Evolutionary conservation across 2,888 invertebrate species (phyloP).

Genomic region (Baronia brevicornis): DNA sequence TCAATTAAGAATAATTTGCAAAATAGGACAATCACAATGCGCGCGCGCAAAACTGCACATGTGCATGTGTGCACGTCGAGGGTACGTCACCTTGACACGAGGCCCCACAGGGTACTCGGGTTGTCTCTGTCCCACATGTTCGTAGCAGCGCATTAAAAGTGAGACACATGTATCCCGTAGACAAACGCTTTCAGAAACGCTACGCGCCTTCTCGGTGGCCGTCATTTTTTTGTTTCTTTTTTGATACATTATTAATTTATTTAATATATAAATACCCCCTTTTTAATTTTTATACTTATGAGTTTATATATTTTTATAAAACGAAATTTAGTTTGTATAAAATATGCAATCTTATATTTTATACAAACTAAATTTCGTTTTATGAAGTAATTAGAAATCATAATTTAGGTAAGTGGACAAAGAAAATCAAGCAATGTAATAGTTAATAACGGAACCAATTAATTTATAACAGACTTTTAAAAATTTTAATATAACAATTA

Average conservation of each 20-base stretch:
- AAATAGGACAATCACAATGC: constrained; percentile 32
- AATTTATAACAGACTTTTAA: too few species aligned
- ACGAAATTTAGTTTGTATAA: too few species aligned
- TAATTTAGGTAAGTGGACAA: too few species aligned
- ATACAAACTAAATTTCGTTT: too few species aligned
- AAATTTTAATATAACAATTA: too few species aligned
- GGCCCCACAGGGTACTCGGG: constrained; percentile 54
- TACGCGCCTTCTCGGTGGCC: constrained; percentile 50
- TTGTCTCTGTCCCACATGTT: constrained; percentile 38
- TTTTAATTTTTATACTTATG: constrained; percentile 10
- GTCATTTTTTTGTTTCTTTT: constrained; percentile 67
- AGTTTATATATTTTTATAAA: constrained; percentile 20
- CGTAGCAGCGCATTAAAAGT: constrained; percentile 43
- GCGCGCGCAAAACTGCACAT: constrained; percentile 31
- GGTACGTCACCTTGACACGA: constrained; percentile 69
- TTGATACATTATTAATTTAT: constrained; percentile 43
- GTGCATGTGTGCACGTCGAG: constrained; percentile 42
- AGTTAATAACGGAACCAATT: too few species aligned
- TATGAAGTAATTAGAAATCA: too few species aligned
- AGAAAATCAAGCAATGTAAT: too few species aligned
- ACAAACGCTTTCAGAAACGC: constrained; percentile 71
- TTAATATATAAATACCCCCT: constrained; percentile 21
- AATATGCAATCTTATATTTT: too few species aligned
- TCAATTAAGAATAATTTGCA: constrained; percentile 30
- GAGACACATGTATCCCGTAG: constrained; percentile 53